Base-by-base conservation (phyloP, 64 coral and sea anemone species). In the Montipora sp. region DNA sequence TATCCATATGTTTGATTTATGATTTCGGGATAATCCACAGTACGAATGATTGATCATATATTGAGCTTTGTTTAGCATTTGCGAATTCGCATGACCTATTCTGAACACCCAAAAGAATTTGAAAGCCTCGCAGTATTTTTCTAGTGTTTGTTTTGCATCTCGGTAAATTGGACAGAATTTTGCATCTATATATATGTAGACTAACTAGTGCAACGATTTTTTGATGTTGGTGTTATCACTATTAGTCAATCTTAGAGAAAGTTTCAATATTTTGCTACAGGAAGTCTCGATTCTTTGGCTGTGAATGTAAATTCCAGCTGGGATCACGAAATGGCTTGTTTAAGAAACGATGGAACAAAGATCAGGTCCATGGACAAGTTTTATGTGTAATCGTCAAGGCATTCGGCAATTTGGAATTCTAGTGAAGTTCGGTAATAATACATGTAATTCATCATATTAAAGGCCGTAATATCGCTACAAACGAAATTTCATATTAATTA, bases 11-110 rank as follows among this genome's bases (percentile, higher is more conserved):
- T 85, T 48, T 71, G 82, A 85, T 85, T 85, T 85, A 71, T 82
- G 48, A 72, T 85, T 85, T 85, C 19, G 65, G 65, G 18, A 71
- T 85, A 85, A 85, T 71, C 63, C 12, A 47, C 15, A 85, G n/a
- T 81, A 43, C 63, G 61, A 47, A 47, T 47, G 74, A 76, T n/a
- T 7, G 82, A 85, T 85, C 82, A 72, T 57, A 57, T 57, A 85
- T 85, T 85, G 61, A 85, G 82, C 82, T 85, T 85, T 85, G 82
- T 85, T 85, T 71, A 71, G 82, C 65, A 71, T 85, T 85, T 63
- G 82, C 71, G 20, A 83, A 67, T 83, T 83, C 82, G 65, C 82
- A 72, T 85, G 82, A 85, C 82, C 58, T 47, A 49, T 78, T 85
- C 44, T 49, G 47, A 66, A 63, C 65, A 85, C 61, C 71, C 82